Evolutionary conservation across 2,113 vertebrate genomes (phyloP).

Genomic region (Antechinus stuartii): DNA sequence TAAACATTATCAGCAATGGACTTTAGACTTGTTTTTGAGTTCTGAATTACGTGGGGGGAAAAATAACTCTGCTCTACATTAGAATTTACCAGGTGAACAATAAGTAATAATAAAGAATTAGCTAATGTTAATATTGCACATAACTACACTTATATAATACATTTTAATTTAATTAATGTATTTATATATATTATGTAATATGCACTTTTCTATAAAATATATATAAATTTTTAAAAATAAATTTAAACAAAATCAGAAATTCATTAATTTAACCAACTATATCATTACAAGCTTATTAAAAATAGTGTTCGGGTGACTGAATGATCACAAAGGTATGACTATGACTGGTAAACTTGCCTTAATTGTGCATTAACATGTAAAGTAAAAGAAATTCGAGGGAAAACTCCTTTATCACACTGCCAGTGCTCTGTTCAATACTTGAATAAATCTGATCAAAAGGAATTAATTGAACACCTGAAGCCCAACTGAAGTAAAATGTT

Average conservation of each 20-base stretch:
- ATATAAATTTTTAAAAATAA: not conserved
- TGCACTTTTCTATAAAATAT: not conserved
- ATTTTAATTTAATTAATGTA: not conserved
- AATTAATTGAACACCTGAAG: not conserved
- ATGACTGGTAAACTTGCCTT: not conserved
- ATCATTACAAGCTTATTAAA: not conserved
- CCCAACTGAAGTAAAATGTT: not conserved
- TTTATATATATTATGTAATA: not conserved
- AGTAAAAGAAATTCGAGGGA: not conserved
- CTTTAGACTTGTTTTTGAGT: not conserved
- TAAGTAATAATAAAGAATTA: not conserved
- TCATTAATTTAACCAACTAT: not conserved
- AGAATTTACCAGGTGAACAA: not conserved
- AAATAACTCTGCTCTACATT: not conserved
- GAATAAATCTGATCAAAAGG: not conserved
- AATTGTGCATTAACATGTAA: not conserved
- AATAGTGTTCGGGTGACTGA: not conserved
- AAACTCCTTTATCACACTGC: not conserved
- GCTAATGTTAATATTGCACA: not conserved
- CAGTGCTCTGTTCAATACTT: not conserved
- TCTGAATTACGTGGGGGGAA: not conserved
- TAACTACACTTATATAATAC: no score
- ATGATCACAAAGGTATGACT: not conserved
- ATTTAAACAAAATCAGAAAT: not conserved
- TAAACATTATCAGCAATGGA: not conserved